Conservation (phyloP, 2,113 vertebrate species). For the Oreochromis tanganicae region DNA sequence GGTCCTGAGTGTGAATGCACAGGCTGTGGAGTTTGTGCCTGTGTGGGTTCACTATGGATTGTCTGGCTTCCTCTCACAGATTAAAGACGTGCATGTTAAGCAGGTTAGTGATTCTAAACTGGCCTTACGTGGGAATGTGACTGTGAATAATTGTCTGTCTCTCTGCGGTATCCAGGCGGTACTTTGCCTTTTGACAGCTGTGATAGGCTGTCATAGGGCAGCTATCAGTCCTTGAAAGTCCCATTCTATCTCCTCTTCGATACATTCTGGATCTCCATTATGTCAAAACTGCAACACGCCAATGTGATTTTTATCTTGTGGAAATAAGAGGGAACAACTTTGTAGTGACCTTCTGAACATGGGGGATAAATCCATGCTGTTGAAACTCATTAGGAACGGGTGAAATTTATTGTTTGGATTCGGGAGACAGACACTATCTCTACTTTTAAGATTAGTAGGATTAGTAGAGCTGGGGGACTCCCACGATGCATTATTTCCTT, state of each 20-base stretch:
- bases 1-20: neutral
- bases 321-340: neutral
- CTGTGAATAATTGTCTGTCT: neutral
- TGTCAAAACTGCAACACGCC: neutral
- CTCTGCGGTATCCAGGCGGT: neutral
- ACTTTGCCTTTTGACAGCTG: neutral
- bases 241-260: neutral
- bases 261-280: neutral
- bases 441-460: neutral
- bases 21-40: neutral
- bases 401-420: neutral
- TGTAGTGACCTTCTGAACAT: neutral
- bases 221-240: neutral
- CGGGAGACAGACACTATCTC: no score
- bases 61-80: neutral
- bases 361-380: neutral
- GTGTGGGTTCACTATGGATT: neutral
- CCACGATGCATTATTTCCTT: neutral
- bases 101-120: neutral
- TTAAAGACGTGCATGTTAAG: neutral
- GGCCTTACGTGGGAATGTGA: fast-evolving
- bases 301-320: neutral
- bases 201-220: neutral
- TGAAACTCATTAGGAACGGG: neutral
- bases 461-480: neutral